phyloP scores from a whole-genome alignment of 2,888 invertebrate species.

The Molorchus minor region DNA sequence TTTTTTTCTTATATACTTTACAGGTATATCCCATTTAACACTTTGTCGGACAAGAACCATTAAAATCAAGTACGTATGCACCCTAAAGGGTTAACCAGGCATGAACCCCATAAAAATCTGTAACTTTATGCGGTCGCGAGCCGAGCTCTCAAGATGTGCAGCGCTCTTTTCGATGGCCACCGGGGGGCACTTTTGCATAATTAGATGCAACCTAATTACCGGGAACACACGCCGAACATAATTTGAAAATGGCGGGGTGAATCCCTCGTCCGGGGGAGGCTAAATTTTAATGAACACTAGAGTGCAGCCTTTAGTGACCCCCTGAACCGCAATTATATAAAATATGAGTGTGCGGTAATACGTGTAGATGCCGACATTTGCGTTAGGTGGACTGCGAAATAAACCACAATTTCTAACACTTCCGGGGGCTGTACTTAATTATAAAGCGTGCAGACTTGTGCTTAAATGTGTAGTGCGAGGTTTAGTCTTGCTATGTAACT shows the following conservation, averaged over 20 bases:
- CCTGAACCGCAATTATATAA: constrained; percentile 48
- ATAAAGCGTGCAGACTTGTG: neutral
- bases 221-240: constrained; percentile 41
- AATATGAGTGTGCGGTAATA: constrained; percentile 40
- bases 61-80: too few species aligned
- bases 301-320: constrained; percentile 42
- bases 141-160: neutral
- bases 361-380: constrained; percentile 2
- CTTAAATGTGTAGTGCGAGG: too few species aligned
- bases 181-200: constrained; percentile 31
- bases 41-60: too few species aligned
- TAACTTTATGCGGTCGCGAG: constrained; percentile 6
- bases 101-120: constrained; percentile 4
- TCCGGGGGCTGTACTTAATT: constrained; percentile 13
- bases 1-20: too few species aligned
- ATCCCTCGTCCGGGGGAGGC: constrained; percentile 51
- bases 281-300: constrained; percentile 55
- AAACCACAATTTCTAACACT: constrained; percentile 12
- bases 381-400: constrained; percentile 7
- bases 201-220: constrained; percentile 41
- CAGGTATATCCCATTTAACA: too few species aligned
- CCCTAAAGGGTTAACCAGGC: neutral
- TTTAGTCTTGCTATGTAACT: too few species aligned
- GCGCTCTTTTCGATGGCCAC: neutral
- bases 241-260: constrained; percentile 44